A percentile compares a stretch with the other conserved stretches of the same genome.
Conservation (phyloP, 2,888 invertebrate genomes). For the Syrphus vitripennis region DNA sequence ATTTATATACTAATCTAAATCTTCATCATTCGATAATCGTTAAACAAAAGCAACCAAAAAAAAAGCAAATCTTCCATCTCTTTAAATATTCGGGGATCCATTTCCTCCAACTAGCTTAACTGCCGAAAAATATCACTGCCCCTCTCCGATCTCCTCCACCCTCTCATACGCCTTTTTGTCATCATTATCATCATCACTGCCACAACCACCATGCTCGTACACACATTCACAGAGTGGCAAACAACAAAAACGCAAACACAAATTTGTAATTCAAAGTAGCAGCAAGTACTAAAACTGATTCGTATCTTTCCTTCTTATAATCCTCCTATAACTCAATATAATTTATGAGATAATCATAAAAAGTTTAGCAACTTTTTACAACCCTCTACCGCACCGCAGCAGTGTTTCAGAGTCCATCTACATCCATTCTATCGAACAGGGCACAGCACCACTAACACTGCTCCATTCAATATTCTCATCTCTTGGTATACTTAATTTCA, state of each 20-base stretch:
- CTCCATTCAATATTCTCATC: not conserved
- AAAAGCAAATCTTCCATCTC: no score
- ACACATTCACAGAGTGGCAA: not conserved
- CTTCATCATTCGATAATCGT: conserved; percentile 65
- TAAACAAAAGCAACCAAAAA: conserved; percentile 26
- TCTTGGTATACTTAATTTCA: conserved; percentile 52
- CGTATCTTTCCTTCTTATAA: conserved; percentile 61
- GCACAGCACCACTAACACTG: not conserved
- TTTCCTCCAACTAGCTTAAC: conserved; percentile 24
- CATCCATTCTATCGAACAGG: not conserved
- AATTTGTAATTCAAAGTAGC: conserved; percentile 69
- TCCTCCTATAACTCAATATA: conserved; percentile 65
- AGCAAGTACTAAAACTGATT: conserved; percentile 62
- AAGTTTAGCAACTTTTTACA: conserved; percentile 68
- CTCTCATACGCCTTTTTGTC: not conserved
- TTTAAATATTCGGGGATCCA: not conserved
- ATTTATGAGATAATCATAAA: conserved; percentile 68
- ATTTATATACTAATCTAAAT: conserved; percentile 51
- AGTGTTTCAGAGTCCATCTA: not conserved
- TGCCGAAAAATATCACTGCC: not conserved
- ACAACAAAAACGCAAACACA: conserved; percentile 28
- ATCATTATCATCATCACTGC: not conserved
- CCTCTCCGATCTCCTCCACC: not conserved
- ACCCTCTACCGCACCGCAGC: conserved; percentile 14
- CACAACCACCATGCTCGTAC: not conserved